Evolutionary conservation across 2,113 vertebrate genomes (phyloP), one percentile per base, ranked within the genome.

Genomic region (Pelecanoides urinatrix): DNA sequence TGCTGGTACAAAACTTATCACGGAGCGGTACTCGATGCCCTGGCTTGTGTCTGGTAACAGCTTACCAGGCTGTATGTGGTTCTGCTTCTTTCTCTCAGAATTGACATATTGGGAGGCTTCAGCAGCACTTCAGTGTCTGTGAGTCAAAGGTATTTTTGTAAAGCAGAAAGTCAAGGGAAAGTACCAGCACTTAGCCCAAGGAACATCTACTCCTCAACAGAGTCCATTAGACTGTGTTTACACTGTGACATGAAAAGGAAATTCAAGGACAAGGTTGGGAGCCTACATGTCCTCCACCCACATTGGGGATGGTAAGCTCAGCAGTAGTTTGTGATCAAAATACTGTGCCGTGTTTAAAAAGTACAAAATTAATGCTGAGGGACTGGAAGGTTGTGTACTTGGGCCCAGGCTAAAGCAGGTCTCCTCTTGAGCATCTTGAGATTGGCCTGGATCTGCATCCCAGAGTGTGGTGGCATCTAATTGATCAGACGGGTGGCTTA

Each of bases 11-110:
- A 55, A 73, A 22, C 0, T 0, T 50, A 4, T 13, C 30, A 20
- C 0, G 0, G 36, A 16, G n/a, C 2, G 1, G 63, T 30, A 2
- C n/a, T 44, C 29, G 36, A 21, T 52, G 11, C 56, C 40, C 15
- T 9, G 22, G 27, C 11, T 45, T 12, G 19, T 44, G 44, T 8
- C 53, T 86, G 72, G 38, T 26, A 63, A 56, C 73, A 59, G 21
- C 49, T 63, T 19, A 11, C 36, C 34, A 11, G 56, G 12, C 25
- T 61, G 20, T 5, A 12, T 7, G 65, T 40, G 45, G 40, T 52
- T 70, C 55, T 92, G 40, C 30, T 56, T 6, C 32, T 63, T 59
- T 56, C 20, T 73, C 36, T 56, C 73, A 29, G 12, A 66, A 45
- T 15, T 52, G 2, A 10, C 4, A 3, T 16, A 27, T 11, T 20